Evolutionary conservation across 2,888 invertebrate species (phyloP).

Genomic region (Aleiodes testaceus): DNA sequence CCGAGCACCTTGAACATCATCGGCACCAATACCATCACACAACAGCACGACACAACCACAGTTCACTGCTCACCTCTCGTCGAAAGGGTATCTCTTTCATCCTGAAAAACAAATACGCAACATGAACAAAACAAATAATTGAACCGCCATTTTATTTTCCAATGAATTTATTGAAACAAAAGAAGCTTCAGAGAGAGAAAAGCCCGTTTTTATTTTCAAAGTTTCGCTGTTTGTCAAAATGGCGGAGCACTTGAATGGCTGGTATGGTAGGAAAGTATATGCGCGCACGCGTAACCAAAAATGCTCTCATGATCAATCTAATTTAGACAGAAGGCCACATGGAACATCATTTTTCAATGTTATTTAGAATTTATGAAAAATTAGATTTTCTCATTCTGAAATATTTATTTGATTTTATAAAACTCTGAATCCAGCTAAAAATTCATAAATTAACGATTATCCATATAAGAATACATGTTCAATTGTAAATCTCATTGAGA

Average conservation of each 20-base stretch:
- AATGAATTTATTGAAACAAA: neutral
- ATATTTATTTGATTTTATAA: no score
- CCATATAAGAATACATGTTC: no score
- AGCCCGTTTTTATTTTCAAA: constrained; percentile 9
- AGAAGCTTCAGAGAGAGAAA: neutral
- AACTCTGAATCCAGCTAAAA: no score
- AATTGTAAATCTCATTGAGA: no score
- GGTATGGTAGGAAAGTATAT: constrained; percentile 22
- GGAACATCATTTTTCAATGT: neutral
- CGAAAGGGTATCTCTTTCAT: constrained; percentile 67
- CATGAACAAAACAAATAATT: constrained; percentile 15
- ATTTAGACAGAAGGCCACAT: no score
- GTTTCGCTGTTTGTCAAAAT: neutral
- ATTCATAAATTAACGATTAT: no score
- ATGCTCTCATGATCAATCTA: neutral
- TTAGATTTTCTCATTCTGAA: neutral
- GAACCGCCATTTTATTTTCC: constrained; percentile 16
- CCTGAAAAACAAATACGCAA: constrained; percentile 30
- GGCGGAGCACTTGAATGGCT: constrained; percentile 19
- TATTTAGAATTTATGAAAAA: neutral
- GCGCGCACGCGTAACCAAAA: constrained; percentile 25
- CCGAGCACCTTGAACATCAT: constrained; percentile 70
- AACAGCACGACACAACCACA: constrained; percentile 71
- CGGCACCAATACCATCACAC: constrained; percentile 68
- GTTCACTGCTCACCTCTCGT: constrained; percentile 71